Base-by-base conservation (phyloP, 2,113 vertebrate genomes). In the Thryonomys swinderianus region DNA sequence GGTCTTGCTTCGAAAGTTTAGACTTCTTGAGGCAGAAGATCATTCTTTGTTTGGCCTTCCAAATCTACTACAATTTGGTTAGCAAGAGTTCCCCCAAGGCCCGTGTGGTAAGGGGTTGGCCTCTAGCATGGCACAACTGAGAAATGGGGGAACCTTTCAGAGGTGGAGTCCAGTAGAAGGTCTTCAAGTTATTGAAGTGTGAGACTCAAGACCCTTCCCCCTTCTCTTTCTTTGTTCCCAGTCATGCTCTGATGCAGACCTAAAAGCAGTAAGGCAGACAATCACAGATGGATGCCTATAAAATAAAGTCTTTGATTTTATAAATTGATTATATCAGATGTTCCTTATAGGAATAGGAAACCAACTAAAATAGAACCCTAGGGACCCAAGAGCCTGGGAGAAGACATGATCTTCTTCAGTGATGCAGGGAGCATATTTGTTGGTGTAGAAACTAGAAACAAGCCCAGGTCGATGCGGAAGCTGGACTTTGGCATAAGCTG, bases 381-480 rank as follows among this genome's bases (percentile, higher is more conserved):
- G 37, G 27, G 16, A 59, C 7, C 59, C 30, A 17, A 40, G 5
- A 4, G 37, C 12, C 57, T 13, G 16, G 27, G 2, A 55, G 67
- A 84, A 51, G 34, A 37, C 13, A 27, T 7, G 23, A 8, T 37
- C 23, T 21, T 45, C 23, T 21, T 45, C 3, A 5, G 40, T 37
- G 1, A 4, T n/a, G 0, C 0, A 18, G 34, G 62, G 27, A 55
- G 20, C 4, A 61, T 20, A 5, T 25, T 34, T 21, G 18, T 18
- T 30, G 25, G 18, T 30, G 8, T 53, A 17, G 37, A 82, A 37
- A n/a, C 8, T 11, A 16, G 5, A 40, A 34, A 17, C 13, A 45
- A 55, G 12, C 27, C 37, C 3, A 32, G 64, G 45, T n/a, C 25
- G 48, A 4, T 51, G 16, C 16, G 8, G 2, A 10, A 23, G 37